Base-by-base conservation (phyloP, 2,888 invertebrate genomes). In the Trichopria drosophilae region DNA sequence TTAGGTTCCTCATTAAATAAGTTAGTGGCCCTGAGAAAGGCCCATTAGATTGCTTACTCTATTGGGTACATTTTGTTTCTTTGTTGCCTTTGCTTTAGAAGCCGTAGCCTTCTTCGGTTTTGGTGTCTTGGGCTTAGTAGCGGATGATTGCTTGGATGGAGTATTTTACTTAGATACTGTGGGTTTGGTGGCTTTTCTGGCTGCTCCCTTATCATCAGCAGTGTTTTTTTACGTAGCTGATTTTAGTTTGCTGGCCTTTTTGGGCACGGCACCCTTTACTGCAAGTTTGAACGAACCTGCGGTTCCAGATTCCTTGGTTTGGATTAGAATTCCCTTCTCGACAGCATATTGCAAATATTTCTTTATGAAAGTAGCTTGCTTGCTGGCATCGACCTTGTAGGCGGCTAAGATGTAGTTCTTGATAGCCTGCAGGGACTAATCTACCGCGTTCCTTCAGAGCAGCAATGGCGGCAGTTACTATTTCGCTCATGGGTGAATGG, bases 391-490 rank as follows among this genome's bases (percentile, higher is more conserved):
- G 4, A 83, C 75, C 50, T 80, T 81, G 77, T 84, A 83, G 49
- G 78, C 81, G 20, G 78, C 75, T 7, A 77, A 71, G 36, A 86
- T 79, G 67, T 82, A 85, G 64, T 85, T 85, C 68, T 83, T 85
- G 67, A 85, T 84, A 2, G 81, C 81, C 66, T 69, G 78, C 57
- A 72, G 62, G 1, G 83, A 83, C 1, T 82, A 84, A 24, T 85
- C 85, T n/a, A n/a, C n/a, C n/a, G n/a, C n/a, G n/a, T n/a, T n/a
- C n/a, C n/a, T n/a, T n/a, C n/a, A n/a, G n/a, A n/a, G n/a, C n/a
- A n/a, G n/a, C n/a, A n/a, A n/a, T n/a, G n/a, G n/a, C n/a, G n/a
- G n/a, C n/a, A n/a, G 45, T 79, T 79, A 19, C 84, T 83, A 85
- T 82, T 26, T 76, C 75, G 1, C 79, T 66, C 1, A 79, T 79